These are phyloP conservation scores for Poeciliopsis paucimaculata DNA, from an alignment of 2,797 vertebrate genomes.

Conservation along the genomic window DNA sequence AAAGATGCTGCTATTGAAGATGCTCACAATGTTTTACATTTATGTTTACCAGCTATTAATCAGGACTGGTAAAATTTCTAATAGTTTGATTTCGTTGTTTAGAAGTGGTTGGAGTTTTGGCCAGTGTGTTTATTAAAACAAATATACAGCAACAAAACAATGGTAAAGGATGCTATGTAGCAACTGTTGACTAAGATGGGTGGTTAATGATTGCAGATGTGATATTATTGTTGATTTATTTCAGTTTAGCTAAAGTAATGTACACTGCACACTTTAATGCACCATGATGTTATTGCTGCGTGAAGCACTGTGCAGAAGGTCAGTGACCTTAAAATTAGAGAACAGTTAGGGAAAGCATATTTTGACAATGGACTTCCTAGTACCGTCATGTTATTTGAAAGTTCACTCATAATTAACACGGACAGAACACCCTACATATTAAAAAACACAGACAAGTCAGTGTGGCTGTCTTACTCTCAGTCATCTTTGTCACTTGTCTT, in stretches of 20 bases:
- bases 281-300: neutral
- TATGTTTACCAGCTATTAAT: neutral
- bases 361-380: neutral
- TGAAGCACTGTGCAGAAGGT: neutral
- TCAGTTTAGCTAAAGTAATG: neutral
- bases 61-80: neutral
- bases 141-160: neutral
- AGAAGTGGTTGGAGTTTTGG: neutral
- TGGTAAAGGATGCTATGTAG: neutral
- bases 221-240: neutral
- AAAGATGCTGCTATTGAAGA: neutral
- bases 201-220: neutral
- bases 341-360: neutral
- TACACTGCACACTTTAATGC: neutral
- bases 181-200: neutral
- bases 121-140: neutral
- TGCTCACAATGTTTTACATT: neutral
- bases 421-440: neutral
- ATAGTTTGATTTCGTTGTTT: neutral
- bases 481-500: neutral
- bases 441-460: neutral
- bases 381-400: neutral
- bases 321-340: neutral
- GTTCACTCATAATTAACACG: neutral
- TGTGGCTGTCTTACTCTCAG: neutral